Percentiles rank a stretch among this genome's conserved stretches.
These are phyloP conservation scores for Marasmarcha lunaedactyla DNA, from an alignment of 2,888 invertebrate species.

Conservation along the genomic window DNA sequence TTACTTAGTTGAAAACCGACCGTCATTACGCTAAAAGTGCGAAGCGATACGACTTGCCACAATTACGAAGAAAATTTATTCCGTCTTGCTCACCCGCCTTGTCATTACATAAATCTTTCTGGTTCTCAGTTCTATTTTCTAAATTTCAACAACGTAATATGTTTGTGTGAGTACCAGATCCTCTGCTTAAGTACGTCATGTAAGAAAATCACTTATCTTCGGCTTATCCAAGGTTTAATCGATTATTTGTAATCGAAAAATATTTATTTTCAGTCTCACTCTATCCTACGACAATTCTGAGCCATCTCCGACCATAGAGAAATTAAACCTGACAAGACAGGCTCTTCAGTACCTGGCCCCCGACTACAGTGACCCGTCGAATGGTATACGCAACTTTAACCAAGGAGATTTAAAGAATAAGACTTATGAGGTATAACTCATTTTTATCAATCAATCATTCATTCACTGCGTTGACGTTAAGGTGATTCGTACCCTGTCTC, in stretches of 20 bases:
- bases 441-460: background rate
- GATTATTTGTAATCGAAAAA: background rate
- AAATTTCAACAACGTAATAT: too few species aligned
- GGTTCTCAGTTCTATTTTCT: too few species aligned
- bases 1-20: too few species aligned
- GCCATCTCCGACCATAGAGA: conserved; percentile 25
- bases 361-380: conserved; percentile 40
- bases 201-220: background rate
- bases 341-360: conserved; percentile 30
- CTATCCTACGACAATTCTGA: conserved; percentile 33
- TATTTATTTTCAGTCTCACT: conserved; percentile 28
- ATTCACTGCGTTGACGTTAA: too few species aligned
- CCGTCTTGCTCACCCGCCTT: too few species aligned
- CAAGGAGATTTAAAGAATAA: conserved; percentile 33
- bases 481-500: too few species aligned
- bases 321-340: conserved; percentile 30
- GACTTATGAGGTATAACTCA: conserved; percentile 40
- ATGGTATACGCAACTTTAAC: conserved; percentile 34
- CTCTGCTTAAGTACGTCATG: too few species aligned
- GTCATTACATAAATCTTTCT: too few species aligned
- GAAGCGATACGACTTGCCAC: too few species aligned
- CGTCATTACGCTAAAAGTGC: too few species aligned
- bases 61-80: too few species aligned
- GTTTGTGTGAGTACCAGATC: too few species aligned
- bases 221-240: background rate